phyloP scores from a whole-genome alignment of 2,888 invertebrate species.

The Anaspis maculata region DNA sequence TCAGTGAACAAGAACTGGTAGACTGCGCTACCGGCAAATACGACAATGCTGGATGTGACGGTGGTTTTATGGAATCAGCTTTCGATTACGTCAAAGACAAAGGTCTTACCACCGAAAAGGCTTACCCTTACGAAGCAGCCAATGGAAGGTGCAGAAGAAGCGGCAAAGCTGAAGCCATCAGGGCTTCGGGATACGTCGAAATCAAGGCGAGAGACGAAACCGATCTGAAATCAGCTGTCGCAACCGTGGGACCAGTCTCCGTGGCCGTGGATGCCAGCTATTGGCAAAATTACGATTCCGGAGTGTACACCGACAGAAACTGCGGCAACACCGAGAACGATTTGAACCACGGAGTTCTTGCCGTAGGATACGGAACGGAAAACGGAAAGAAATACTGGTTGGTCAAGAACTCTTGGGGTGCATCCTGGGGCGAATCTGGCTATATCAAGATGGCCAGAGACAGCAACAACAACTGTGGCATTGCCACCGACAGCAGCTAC shows the following conservation, averaged over 20 bases:
- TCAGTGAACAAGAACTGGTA: conserved; percentile 90
- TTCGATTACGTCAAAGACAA: conserved; percentile 79
- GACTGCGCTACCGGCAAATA: conserved; percentile 73
- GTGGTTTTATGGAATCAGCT: conserved; percentile 76
- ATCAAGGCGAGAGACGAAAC: conserved; percentile 60
- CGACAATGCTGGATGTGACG: conserved; percentile 86
- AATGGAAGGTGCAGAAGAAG: conserved; percentile 62
- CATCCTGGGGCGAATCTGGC: conserved; percentile 73
- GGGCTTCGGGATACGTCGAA: conserved; percentile 61
- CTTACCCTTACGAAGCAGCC: conserved; percentile 78
- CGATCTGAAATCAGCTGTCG: conserved; percentile 67
- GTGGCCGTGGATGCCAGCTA: conserved; percentile 82
- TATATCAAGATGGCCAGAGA: conserved; percentile 87
- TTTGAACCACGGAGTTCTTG: conserved; percentile 81
- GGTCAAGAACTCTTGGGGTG: conserved; percentile 82
- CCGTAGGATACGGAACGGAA: conserved; percentile 73
- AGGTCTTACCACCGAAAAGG: conserved; percentile 75
- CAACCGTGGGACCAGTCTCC: conserved; percentile 61
- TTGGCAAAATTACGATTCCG: conserved; percentile 68
- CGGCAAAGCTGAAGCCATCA: conserved; percentile 69
- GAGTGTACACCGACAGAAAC: conserved; percentile 71
- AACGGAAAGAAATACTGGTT: conserved; percentile 75
- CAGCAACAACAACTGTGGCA: conserved; percentile 76
- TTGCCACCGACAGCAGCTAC: conserved; percentile 75
- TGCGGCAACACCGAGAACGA: conserved; percentile 53